Base-by-base conservation (phyloP, 2,797 vertebrate species). In the Gastrophryne carolinensis region DNA sequence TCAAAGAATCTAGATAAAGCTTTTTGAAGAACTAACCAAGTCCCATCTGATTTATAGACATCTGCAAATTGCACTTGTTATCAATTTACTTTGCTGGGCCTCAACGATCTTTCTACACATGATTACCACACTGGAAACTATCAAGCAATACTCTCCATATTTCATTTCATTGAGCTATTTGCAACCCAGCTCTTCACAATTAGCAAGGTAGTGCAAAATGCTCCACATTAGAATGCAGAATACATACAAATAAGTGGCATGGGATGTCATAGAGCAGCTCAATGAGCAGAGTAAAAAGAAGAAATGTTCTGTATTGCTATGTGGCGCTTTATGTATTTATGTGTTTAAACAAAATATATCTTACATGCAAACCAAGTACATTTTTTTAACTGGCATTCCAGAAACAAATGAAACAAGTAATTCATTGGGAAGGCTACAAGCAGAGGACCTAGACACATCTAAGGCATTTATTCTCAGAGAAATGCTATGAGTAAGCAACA, bases 351-450 rank as follows among this genome's bases (percentile, higher is more conserved):
- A n/a, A n/a, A n/a, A n/a, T n/a, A n/a, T n/a, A n/a, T n/a, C 68
- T 49, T 30, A 23, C 23, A 57, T 47, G 53, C 35, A 32, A 35
- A 58, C 67, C 44, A 29, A 57, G 37, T 53, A 58, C 8, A 58
- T 56, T n/a, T n/a, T 58, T 70, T 58, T 52, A 7, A 17, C 24
- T 13, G 35, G 23, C n/a, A n/a, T 21, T 54, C 53, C 27, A 47
- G 35, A 32, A 37, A 70, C 53, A 70, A 58, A 3, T 21, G 53
- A 70, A 70, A 70, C 53, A 21, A 58, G 67, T 56, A 54, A 68
- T 68, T 68, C 39, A 32, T 54, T 50, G 29, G 50, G 65, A 68
- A 50, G 37, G 13, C 27, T 58, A 53, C 54, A 35, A 60, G 24
- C 29, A 61, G 10, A 35, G 19, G 53, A 17, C 26, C 56, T 58